These are phyloP conservation scores for Wiebesia pumilae DNA, from an alignment of 1,140 invertebrate species.

Conservation along the genomic window DNA sequence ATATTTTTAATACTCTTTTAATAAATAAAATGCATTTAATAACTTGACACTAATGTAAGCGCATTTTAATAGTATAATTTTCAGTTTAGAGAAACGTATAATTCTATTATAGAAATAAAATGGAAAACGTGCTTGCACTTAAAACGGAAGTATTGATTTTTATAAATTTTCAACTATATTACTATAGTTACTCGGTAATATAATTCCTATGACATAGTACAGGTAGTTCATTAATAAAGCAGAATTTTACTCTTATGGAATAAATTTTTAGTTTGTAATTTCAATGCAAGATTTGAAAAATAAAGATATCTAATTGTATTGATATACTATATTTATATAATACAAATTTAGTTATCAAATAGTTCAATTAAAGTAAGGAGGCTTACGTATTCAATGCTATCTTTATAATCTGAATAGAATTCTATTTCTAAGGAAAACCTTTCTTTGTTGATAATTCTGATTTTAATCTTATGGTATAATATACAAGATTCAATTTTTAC, in stretches of 20 bases:
- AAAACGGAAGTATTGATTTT: neutral
- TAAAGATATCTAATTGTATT: too few species aligned
- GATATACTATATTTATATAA: too few species aligned
- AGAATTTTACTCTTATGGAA: neutral
- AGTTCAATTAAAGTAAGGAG: too few species aligned
- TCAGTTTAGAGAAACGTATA: neutral
- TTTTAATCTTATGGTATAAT: too few species aligned
- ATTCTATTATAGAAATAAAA: conserved; percentile 3
- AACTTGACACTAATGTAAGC: neutral
- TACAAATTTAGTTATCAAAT: too few species aligned
- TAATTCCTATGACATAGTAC: neutral
- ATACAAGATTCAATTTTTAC: too few species aligned
- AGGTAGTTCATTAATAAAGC: too few species aligned
- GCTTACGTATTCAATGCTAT: too few species aligned
- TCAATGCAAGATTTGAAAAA: too few species aligned
- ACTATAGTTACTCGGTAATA: neutral
- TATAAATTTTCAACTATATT: neutral
- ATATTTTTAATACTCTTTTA: neutral
- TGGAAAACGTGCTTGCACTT: neutral
- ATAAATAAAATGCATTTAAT: neutral
- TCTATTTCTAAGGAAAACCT: too few species aligned
- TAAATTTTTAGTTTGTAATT: neutral
- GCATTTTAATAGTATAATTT: neutral
- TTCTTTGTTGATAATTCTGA: too few species aligned
- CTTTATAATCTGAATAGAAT: too few species aligned